Conservation (phyloP, 2,797 vertebrate genomes). For the Myripristis murdjan region DNA sequence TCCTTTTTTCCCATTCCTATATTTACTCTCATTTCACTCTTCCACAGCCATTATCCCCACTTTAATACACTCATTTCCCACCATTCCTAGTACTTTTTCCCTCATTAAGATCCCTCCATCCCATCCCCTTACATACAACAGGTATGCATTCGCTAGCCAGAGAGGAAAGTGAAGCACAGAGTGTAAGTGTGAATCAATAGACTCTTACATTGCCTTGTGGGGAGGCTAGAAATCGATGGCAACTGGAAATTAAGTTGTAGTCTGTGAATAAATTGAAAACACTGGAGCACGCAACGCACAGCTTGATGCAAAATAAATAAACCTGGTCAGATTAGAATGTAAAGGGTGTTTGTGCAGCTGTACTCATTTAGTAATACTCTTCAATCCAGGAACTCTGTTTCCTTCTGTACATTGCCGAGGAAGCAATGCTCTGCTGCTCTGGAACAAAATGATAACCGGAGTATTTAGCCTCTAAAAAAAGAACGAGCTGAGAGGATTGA, state of each 20-base stretch:
- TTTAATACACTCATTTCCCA: conserved; percentile 23
- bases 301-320: conserved; percentile 50
- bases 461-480: conserved; percentile 29
- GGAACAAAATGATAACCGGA: conserved; percentile 54
- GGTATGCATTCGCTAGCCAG: conserved; percentile 60
- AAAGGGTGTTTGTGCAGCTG: conserved; percentile 54
- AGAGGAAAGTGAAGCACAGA: conserved; percentile 42
- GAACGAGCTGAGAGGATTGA: conserved; percentile 32
- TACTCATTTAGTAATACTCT: conserved; percentile 32
- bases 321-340: conserved; percentile 62
- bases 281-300: conserved; percentile 49
- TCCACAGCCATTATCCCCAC: conserved; percentile 17
- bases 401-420: conserved; percentile 29
- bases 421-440: conserved; percentile 52
- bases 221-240: conserved; percentile 74
- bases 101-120: conserved; percentile 16
- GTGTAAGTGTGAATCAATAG: conserved; percentile 74
- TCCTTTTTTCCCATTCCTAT: conserved; percentile 19
- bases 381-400: conserved; percentile 37
- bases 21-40: conserved; percentile 13
- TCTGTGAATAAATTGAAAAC: conserved; percentile 79
- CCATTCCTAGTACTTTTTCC: neutral
- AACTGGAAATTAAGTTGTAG: conserved; percentile 78
- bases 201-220: conserved; percentile 68
- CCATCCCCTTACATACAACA: conserved; percentile 6